phyloP scores from a whole-genome alignment of 2,797 vertebrate genomes.

The Alouatta caraya region DNA sequence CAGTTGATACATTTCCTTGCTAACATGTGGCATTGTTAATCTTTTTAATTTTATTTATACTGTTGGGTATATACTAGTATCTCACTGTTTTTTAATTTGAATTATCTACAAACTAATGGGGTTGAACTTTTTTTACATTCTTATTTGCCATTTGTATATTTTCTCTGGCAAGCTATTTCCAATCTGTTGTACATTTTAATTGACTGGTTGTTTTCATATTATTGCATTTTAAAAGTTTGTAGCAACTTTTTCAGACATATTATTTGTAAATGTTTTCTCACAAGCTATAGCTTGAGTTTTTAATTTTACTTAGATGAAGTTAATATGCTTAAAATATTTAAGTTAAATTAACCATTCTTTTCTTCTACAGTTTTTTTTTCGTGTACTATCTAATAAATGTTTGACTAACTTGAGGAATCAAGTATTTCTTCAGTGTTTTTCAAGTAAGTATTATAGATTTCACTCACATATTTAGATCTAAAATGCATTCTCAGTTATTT shows the following conservation, averaged over 20 bases:
- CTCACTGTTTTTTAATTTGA: neutral
- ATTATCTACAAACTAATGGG: neutral
- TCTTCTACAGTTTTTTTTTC: neutral
- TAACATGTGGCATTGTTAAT: neutral
- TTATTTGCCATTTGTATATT: neutral
- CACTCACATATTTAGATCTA: neutral
- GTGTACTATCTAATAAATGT: neutral
- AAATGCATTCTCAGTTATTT: neutral
- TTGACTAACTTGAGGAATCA: neutral
- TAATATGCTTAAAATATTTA: neutral
- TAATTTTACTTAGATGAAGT: neutral
- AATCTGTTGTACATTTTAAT: neutral
- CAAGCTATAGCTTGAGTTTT: neutral
- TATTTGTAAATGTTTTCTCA: neutral
- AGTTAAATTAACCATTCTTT: neutral
- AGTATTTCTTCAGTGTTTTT: neutral
- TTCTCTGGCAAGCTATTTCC: neutral
- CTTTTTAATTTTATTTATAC: neutral
- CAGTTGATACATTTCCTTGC: neutral
- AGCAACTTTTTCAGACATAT: neutral
- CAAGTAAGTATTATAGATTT: neutral
- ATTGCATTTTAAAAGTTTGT: neutral
- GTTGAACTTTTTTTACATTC: neutral
- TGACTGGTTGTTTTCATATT: neutral
- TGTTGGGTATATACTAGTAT: neutral